Evolutionary conservation across 1,140 invertebrate species (phyloP).

Genomic region (Ruditapes philippinarum): DNA sequence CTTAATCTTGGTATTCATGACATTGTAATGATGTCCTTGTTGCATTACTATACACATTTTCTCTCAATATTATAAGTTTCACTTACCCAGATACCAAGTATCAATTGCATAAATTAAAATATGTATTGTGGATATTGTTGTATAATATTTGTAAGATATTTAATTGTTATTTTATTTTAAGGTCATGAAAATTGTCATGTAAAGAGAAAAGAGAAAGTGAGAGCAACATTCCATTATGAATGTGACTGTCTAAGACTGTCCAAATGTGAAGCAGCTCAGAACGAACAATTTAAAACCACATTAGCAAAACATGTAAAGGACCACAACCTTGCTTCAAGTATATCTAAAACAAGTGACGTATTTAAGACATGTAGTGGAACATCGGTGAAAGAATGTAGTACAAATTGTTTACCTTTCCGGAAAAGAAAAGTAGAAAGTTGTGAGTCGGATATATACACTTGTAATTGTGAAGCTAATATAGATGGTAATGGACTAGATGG

Average conservation of each 20-base stretch:
- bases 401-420: constrained; percentile 41
- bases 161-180: no score
- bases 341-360: neutral
- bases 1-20: no score
- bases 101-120: no score
- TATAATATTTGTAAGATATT: no score
- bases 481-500: neutral
- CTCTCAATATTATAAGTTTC: no score
- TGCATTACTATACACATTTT: no score
- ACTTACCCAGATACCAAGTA: no score
- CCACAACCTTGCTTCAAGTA: neutral
- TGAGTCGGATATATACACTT: neutral
- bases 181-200: constrained; percentile 66
- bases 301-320: neutral
- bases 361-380: neutral
- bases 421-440: constrained; percentile 51
- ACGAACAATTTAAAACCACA: neutral
- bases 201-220: constrained; percentile 68
- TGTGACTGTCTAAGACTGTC: constrained; percentile 67
- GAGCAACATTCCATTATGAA: constrained; percentile 60
- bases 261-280: constrained; percentile 52
- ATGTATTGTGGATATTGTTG: no score
- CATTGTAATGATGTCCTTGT: no score
- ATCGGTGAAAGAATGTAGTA: constrained; percentile 42
- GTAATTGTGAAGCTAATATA: neutral